Evolutionary conservation across 2,888 invertebrate genomes (phyloP).

Genomic region (Calliopum simillimum): DNA sequence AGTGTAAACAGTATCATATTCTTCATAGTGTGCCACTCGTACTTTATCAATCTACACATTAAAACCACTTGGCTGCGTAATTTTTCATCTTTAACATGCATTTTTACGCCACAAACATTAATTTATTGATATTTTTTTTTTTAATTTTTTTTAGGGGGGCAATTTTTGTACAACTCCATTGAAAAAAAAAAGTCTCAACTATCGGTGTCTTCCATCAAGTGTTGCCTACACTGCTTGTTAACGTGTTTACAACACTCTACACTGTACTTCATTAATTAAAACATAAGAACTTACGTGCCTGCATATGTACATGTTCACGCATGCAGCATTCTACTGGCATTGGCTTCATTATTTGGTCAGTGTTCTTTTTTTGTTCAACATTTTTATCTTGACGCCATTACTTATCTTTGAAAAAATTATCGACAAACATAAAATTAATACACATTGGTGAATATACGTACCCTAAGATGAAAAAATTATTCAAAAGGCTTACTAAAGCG

Average conservation of each 20-base stretch:
- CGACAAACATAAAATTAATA: too few species aligned
- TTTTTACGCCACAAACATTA: constrained; percentile 17
- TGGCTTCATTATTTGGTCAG: not conserved
- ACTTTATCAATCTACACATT: not conserved
- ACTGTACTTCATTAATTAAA: constrained; percentile 28
- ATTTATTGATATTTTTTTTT: not conserved
- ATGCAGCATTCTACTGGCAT: not conserved
- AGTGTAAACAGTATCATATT: too few species aligned
- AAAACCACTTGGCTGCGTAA: not conserved
- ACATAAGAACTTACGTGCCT: constrained; percentile 6
- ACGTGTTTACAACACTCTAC: constrained; percentile 7
- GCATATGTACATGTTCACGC: too few species aligned
- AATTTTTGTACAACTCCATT: too few species aligned
- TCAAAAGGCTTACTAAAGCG: too few species aligned
- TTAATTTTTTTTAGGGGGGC: not conserved
- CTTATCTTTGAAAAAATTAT: too few species aligned
- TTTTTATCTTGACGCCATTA: not conserved
- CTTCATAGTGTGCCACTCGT: too few species aligned
- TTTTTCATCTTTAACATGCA: constrained; percentile 12
- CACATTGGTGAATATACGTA: too few species aligned
- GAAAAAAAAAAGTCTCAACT: too few species aligned
- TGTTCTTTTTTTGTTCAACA: not conserved
- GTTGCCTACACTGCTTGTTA: not conserved
- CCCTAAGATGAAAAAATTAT: too few species aligned
- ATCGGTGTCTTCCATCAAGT: too few species aligned